These are phyloP conservation scores for Lepidocyrtinus sp. DNA, from an alignment of 2,888 invertebrate genomes.

Conservation along the genomic window DNA sequence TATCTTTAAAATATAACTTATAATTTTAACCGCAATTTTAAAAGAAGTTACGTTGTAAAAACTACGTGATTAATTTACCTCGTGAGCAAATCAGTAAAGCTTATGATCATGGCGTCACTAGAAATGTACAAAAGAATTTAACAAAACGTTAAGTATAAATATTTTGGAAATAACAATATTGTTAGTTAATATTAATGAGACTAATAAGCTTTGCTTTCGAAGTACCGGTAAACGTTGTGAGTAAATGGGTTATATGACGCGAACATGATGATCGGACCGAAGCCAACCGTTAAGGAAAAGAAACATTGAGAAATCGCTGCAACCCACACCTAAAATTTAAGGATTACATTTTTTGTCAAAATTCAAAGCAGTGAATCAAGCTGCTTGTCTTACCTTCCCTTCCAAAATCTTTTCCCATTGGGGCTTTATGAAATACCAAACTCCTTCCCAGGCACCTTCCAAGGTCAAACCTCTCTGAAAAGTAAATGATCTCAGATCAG, in stretches of 20 bases:
- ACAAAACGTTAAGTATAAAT: no score
- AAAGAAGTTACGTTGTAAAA: no score
- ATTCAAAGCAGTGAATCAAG: neutral
- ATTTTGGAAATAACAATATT: no score
- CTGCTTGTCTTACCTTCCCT: conserved; percentile 76
- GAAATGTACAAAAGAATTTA: no score
- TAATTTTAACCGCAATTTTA: no score
- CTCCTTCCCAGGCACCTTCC: conserved; percentile 82
- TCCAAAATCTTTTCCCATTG: conserved; percentile 83
- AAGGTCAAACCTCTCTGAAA: conserved; percentile 74
- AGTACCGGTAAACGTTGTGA: conserved; percentile 82
- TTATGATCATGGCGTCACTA: no score
- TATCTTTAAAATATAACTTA: no score
- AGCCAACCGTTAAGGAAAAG: conserved; percentile 84
- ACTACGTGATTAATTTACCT: no score
- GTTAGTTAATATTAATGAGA: no score
- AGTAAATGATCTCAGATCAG: no score
- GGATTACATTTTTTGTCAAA: neutral
- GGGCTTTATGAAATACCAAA: conserved; percentile 84
- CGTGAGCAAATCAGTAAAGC: no score
- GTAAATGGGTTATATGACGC: conserved; percentile 83
- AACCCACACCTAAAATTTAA: conserved; percentile 76
- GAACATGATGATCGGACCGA: conserved; percentile 84
- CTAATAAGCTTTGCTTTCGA: no score
- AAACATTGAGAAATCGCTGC: conserved; percentile 85